Evolutionary conservation across 2,888 invertebrate species (phyloP), one percentile per base, ranked within the genome.

Genomic region (Leptopilina myrica): DNA sequence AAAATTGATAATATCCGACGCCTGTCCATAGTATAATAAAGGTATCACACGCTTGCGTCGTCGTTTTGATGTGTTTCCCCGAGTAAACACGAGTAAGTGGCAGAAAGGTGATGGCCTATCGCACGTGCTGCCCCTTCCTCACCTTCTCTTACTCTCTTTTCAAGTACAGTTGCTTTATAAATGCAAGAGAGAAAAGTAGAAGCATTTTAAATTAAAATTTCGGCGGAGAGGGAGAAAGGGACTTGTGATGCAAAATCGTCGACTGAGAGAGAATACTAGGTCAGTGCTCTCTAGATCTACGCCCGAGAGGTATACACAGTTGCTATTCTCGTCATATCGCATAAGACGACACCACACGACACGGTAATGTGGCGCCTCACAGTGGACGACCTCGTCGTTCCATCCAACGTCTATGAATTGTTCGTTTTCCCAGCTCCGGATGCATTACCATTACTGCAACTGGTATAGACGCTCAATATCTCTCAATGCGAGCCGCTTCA

Each of bases 261-360:
- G 15, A 59, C 59, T 5, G 85, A 76, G 76, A 76, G 81, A 84
- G 87, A 86, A 90, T 88, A 89, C 86, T 90, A 85, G 90, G 90
- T 89, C 90, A 89, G 88, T 90, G 90, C 87, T 89, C 89, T 87
- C 89, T 89, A 88, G 87, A 87, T 86, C 86, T 82, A 85, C 87
- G 88, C 87, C 88, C 87, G 86, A 87, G 85, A 80, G 78, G 80
- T 62, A 20, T 62, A 59, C 15, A 15, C 12, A 62, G 62, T 85
- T 76, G 86, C 88, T 89, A 89, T 89, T 89, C 85, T 88, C 83
- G 86, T 85, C 87, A 83, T 11, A 33, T 49, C 53, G 53, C 83
- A 85, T 49, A 84, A 86, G 84, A 81, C 78, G 67, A 82, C 83
- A 84, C 85, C 84, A 86, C 84, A 81, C 78, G 67, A 82, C 83